These are phyloP conservation scores for Dermatophagoides farinae DNA, from an alignment of 1,140 invertebrate genomes.

Conservation along the genomic window DNA sequence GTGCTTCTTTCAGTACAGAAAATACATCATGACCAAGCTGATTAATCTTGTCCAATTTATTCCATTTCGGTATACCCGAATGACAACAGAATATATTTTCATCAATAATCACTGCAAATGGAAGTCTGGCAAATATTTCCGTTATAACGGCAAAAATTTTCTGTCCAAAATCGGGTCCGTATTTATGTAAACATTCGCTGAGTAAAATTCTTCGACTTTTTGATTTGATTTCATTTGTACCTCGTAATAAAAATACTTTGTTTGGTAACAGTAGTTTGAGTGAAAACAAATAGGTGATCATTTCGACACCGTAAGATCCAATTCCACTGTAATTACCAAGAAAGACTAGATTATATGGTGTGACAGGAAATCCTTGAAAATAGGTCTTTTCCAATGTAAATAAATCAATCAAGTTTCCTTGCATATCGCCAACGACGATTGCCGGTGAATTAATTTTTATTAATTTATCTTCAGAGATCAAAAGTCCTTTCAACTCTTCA, in stretches of 20 bases:
- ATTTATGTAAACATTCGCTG: constrained; percentile 37
- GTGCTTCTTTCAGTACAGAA: constrained; percentile 40
- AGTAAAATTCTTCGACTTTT: constrained; percentile 45
- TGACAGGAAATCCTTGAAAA: constrained; percentile 34
- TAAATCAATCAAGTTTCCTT: constrained; percentile 38
- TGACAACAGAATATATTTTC: constrained; percentile 40
- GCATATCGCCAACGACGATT: constrained; percentile 35
- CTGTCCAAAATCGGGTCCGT: constrained; percentile 35
- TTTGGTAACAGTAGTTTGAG: constrained; percentile 39
- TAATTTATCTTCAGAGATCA: constrained; percentile 20
- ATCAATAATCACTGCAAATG: constrained; percentile 45
- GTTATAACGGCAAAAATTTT: constrained; percentile 46
- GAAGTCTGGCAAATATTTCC: constrained; percentile 44
- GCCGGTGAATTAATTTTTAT: constrained; percentile 31
- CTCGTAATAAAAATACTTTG: constrained; percentile 38
- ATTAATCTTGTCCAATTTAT: constrained; percentile 31
- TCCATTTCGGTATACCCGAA: constrained; percentile 42
- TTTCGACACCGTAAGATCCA: constrained; percentile 36
- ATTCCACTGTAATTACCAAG: constrained; percentile 45
- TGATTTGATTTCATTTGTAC: constrained; percentile 41
- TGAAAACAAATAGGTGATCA: constrained; percentile 34
- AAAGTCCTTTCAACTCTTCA: constrained; percentile 13
- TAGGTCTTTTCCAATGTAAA: constrained; percentile 38
- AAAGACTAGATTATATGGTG: constrained; percentile 34
- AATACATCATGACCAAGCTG: constrained; percentile 42